Base-by-base conservation (phyloP, 2,888 invertebrate genomes). In the Pedicia rivosa region DNA sequence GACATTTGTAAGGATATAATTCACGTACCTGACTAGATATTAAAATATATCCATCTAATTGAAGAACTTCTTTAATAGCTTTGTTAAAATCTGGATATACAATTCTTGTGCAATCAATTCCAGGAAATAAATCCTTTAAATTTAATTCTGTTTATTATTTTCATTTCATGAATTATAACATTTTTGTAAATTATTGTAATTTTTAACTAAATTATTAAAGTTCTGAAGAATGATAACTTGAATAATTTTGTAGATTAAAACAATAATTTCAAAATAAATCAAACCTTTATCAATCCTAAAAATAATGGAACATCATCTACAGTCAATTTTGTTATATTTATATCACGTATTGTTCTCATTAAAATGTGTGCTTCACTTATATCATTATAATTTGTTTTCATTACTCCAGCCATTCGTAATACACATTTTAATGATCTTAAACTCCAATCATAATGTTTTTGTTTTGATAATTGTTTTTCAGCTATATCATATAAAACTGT, bases 401-500 rank as follows among this genome's bases (percentile, higher is more conserved):
- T 65, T 22, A 84, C 81, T 10, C 90, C 90, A 3, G 91, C 90
- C 86, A 90, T 90, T 20, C 88, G 74, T 13, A 92, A 64, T 3
- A 91, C 88, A 0, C 90, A 79, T 46, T 88, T 92, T 12, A 92
- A 62, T 4, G 90, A 90, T 37, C 91, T 70, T 45, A 92, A 62
- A 1, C 92, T 90, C 75, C 91, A 92, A 59, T 92, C 91, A 58
- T 92, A 92, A 56, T 92, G 92, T 14, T 78, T 80, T 55, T 92
- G 90, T 53, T 90, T 87, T 2, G 91, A 91, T 33, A 92, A 64
- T 55, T 91, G 91, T 50, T 87, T 86, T 39, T 74, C 68, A 0
- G 88, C 86, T 41, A 92, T 65, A 50, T 80, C 78, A 59, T 92
- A 92, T 9, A 92, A 57, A 2, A 87, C 83, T 0, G 90, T 88